These are phyloP conservation scores for Otus sunia DNA, from an alignment of 2,113 vertebrate species.

Conservation along the genomic window DNA sequence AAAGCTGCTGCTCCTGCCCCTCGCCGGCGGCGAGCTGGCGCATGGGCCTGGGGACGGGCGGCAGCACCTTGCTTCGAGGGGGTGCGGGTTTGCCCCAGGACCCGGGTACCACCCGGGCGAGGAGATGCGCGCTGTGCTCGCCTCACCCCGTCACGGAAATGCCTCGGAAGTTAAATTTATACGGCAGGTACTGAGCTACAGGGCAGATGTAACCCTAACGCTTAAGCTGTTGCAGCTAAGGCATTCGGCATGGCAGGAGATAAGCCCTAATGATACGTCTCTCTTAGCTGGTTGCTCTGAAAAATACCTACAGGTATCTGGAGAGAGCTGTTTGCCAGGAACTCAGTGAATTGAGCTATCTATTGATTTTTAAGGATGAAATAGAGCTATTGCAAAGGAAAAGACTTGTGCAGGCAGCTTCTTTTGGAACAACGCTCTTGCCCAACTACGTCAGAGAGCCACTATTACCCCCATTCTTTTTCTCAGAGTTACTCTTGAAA, in stretches of 20 bases:
- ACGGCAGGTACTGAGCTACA: not conserved
- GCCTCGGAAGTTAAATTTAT: constrained; percentile 28
- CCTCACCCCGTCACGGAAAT: not conserved
- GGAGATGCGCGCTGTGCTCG: not conserved
- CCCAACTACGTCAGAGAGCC: not conserved
- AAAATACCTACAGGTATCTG: constrained; percentile 56
- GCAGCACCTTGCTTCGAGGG: not conserved
- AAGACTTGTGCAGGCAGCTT: not conserved
- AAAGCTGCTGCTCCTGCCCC: not conserved
- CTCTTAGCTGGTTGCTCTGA: not conserved
- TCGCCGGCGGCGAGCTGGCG: not conserved
- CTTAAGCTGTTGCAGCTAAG: constrained; percentile 46
- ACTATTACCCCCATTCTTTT: not conserved
- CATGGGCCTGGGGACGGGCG: not conserved
- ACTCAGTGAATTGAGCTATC: not conserved
- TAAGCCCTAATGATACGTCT: constrained; percentile 36
- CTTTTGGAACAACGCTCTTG: not conserved
- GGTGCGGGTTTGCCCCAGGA: not conserved
- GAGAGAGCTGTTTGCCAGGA: constrained; percentile 11
- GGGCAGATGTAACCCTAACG: not conserved
- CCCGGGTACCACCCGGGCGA: not conserved
- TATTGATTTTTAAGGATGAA: constrained; percentile 46
- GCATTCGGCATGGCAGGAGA: constrained; percentile 50
- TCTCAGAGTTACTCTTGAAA: constrained; percentile 1
- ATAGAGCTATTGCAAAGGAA: not conserved